phyloP scores from a whole-genome alignment of 2,113 vertebrate species.

The Thamnaconus septentrionalis region DNA sequence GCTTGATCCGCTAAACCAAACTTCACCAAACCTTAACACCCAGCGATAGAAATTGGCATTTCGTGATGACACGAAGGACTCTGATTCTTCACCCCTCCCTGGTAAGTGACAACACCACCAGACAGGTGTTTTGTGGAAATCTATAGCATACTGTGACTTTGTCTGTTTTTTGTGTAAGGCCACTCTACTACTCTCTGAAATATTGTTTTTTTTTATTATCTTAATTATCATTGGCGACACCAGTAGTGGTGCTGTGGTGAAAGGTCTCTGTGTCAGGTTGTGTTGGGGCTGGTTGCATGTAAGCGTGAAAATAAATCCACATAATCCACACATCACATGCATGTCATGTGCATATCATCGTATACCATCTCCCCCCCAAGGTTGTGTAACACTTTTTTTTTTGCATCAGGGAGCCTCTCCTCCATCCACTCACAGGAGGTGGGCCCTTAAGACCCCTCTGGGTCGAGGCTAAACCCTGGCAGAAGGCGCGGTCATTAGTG shows the following conservation, averaged over 20 bases:
- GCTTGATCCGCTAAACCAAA: too few relatives aligned
- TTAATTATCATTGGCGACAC: too few relatives aligned
- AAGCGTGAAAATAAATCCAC: neutral
- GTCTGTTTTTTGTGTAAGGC: too few relatives aligned
- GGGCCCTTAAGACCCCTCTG: constrained; percentile 22
- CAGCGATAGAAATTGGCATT: too few relatives aligned
- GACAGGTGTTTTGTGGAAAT: too few relatives aligned
- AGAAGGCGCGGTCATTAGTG: constrained; percentile 60
- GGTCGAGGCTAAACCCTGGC: constrained; percentile 44
- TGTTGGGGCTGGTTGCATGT: neutral
- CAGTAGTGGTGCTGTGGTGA: neutral
- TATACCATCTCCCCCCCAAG: neutral
- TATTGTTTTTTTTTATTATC: too few relatives aligned
- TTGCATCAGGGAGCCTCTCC: neutral
- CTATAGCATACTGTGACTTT: too few relatives aligned
- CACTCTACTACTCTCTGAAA: too few relatives aligned
- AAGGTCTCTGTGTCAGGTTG: neutral
- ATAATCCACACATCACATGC: neutral
- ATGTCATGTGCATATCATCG: neutral
- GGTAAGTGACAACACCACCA: too few relatives aligned
- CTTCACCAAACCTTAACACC: too few relatives aligned
- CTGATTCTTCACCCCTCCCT: too few relatives aligned
- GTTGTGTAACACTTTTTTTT: constrained; percentile 28
- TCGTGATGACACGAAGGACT: too few relatives aligned
- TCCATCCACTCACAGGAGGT: neutral